These are phyloP conservation scores for Gerosis bhagava DNA, from an alignment of 2,888 invertebrate genomes.

Conservation along the genomic window DNA sequence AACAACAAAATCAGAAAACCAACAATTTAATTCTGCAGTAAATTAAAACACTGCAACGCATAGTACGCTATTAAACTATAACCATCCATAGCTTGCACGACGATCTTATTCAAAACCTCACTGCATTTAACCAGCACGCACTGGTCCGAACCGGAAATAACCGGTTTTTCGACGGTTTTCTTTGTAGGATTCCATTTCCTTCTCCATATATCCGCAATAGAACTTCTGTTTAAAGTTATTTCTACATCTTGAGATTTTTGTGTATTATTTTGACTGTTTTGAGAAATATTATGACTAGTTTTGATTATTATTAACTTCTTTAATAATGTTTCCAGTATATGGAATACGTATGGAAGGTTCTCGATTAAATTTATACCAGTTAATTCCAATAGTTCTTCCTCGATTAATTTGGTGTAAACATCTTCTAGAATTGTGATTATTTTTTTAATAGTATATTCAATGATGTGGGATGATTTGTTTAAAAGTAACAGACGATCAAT, in stretches of 20 bases:
- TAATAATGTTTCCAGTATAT: constrained; percentile 54
- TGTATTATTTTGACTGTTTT: constrained; percentile 37
- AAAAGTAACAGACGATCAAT: constrained; percentile 53
- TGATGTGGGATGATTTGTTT: constrained; percentile 58
- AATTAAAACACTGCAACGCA: constrained; percentile 67
- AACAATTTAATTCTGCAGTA: constrained; percentile 48
- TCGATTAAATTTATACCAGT: constrained; percentile 42
- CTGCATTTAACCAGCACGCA: constrained; percentile 49
- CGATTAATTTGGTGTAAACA: constrained; percentile 39
- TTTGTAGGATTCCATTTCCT: constrained; percentile 57
- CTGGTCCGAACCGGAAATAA: too few species aligned
- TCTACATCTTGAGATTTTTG: constrained; percentile 46
- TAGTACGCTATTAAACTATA: constrained; percentile 62
- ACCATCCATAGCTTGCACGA: constrained; percentile 55
- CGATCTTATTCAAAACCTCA: constrained; percentile 57
- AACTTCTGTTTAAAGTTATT: constrained; percentile 47
- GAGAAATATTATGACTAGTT: too few species aligned
- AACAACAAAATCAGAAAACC: not conserved
- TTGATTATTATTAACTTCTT: constrained; percentile 43
- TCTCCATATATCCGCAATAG: constrained; percentile 61
- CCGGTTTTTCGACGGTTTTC: too few species aligned
- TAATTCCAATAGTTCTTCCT: constrained; percentile 45
- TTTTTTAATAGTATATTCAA: constrained; percentile 57
- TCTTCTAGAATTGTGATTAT: constrained; percentile 47
- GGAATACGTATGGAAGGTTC: constrained; percentile 57